Conservation (phyloP, 2,113 vertebrate species). For the Pelobates fuscus region DNA sequence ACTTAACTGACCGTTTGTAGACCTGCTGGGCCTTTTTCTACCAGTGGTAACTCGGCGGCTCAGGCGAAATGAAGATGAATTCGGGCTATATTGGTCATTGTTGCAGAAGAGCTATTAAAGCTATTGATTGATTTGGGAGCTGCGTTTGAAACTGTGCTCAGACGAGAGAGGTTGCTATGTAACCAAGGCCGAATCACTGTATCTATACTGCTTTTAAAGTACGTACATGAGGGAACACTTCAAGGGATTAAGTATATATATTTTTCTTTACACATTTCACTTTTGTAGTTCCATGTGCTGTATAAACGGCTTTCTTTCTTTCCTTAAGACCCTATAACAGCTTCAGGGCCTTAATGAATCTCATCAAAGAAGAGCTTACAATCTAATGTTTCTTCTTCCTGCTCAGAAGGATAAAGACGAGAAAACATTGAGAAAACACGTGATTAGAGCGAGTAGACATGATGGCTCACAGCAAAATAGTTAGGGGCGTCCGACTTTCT, state of each 20-base stretch:
- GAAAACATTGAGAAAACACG: too few species aligned
- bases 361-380: constrained; percentile 35
- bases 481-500: too few species aligned
- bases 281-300: constrained; percentile 11
- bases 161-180: constrained; percentile 41
- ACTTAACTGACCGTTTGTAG: constrained; percentile 14
- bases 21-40: constrained; percentile 37
- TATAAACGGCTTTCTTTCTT: constrained; percentile 4
- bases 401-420: neutral
- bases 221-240: constrained; percentile 26
- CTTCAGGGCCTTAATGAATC: constrained; percentile 9
- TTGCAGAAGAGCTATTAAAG: constrained; percentile 43
- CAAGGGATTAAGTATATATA: constrained; percentile 30
- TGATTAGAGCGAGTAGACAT: too few species aligned
- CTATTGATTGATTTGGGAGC: constrained; percentile 47
- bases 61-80: constrained; percentile 45
- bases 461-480: too few species aligned
- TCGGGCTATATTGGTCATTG: constrained; percentile 31
- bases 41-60: constrained; percentile 13
- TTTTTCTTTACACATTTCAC: constrained; percentile 14
- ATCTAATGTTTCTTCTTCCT: constrained; percentile 10
- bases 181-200: constrained; percentile 22
- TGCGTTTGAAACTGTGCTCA: constrained; percentile 23
- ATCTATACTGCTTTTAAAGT: constrained; percentile 32
- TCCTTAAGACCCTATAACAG: constrained; percentile 3